phyloP scores from a whole-genome alignment of 2,888 invertebrate species.

The Metallyticus violacea region DNA sequence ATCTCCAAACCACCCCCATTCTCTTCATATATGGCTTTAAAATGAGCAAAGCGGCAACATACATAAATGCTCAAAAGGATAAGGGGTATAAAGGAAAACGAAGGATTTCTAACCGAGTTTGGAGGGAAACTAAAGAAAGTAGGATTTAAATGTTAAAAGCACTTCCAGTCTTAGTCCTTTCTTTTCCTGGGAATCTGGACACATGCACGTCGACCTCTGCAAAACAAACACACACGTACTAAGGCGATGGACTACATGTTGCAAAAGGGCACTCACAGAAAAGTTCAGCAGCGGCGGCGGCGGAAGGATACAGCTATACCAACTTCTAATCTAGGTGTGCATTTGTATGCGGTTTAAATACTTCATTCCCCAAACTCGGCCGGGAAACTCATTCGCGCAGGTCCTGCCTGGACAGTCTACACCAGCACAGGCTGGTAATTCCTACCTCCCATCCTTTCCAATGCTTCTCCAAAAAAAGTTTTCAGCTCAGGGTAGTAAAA shows the following conservation, averaged over 20 bases:
- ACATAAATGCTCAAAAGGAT: neutral
- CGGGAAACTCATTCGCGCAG: neutral
- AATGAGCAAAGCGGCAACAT: neutral
- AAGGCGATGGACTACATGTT: neutral
- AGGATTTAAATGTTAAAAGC: slow-evolving; percentile 8
- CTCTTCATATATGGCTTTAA: neutral
- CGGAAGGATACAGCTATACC: neutral
- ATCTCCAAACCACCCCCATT: neutral
- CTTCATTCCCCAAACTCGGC: neutral
- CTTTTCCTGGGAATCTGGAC: neutral
- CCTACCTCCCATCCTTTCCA: neutral
- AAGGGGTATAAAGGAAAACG: neutral
- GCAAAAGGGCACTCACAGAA: neutral
- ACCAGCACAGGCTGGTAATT: neutral
- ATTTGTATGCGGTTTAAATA: slow-evolving; percentile 3
- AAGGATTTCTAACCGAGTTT: neutral
- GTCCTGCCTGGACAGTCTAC: too few relatives aligned
- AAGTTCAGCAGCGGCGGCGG: neutral
- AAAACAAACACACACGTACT: neutral
- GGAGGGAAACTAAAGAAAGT: neutral
- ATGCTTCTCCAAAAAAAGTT: neutral
- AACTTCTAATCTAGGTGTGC: neutral
- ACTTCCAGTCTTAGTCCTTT: neutral
- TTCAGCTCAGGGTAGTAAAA: neutral
- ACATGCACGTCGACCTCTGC: neutral